Percentiles rank a stretch among this genome's conserved stretches.
Evolutionary conservation across 2,888 invertebrate species (phyloP).

Genomic region (Caenorhabditis sulstoni): DNA sequence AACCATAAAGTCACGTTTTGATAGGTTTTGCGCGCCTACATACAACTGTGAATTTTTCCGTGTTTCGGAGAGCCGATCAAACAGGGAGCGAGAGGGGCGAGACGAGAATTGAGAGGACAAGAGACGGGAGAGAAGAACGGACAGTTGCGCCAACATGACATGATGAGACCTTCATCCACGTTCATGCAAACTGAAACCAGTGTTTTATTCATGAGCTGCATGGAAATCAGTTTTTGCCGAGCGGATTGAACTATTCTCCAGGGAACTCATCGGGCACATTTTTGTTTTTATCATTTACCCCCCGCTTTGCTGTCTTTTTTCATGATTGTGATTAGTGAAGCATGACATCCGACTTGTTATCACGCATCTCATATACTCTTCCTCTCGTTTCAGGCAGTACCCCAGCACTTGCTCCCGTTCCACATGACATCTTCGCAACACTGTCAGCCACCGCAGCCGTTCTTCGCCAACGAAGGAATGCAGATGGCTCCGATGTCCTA

Average conservation of each 20-base stretch:
- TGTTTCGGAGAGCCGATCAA: conserved; percentile 22
- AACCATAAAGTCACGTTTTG: conserved; percentile 32
- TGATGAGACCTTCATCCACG: not conserved
- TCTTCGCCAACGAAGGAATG: conserved; percentile 32
- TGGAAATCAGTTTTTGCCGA: conserved; percentile 13
- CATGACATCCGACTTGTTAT: not conserved
- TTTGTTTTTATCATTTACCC: not conserved
- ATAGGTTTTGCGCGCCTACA: conserved; percentile 25
- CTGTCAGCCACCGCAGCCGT: conserved; percentile 33
- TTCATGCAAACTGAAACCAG: not conserved
- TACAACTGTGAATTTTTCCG: conserved; percentile 21
- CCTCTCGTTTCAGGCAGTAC: conserved; percentile 45
- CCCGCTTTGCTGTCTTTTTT: not conserved
- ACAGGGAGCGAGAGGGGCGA: not conserved
- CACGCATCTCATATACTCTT: not conserved
- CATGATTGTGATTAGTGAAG: conserved; percentile 6
- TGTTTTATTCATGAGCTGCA: conserved; percentile 20
- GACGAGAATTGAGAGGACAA: too few species aligned
- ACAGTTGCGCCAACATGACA: conserved; percentile 13
- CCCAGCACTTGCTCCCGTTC: conserved; percentile 38
- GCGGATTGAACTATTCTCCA: too few species aligned
- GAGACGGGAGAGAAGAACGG: not conserved
- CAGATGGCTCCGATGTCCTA: conserved; percentile 40
- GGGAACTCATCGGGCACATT: too few species aligned
- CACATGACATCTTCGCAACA: conserved; percentile 54